Evolutionary conservation across 2,888 invertebrate species (phyloP), one percentile per base, ranked within the genome.

Genomic region (Eupithecia vulgata): DNA sequence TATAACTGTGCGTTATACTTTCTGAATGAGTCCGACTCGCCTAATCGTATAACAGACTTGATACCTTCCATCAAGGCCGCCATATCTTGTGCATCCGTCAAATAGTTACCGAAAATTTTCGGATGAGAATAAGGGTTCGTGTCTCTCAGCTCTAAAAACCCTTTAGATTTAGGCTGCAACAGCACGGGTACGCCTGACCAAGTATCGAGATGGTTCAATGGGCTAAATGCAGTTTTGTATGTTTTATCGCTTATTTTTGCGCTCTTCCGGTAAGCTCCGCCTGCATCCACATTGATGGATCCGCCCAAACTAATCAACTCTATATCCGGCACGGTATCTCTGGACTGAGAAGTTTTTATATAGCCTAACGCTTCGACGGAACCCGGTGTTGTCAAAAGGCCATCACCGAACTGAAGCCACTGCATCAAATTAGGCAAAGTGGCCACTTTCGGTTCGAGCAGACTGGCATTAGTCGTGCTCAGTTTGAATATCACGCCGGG

Each of bases 121-220:
- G 98, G 98, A 83, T 96, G 95, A 2, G 97, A 96, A 69, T 95
- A 95, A 0, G 98, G 97, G 90, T 97, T 95, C n/a, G 95, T 95
- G 45, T 96, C 96, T 80, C 95, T 95, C 0, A 99, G 94, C 84
- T 95, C 95, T 0, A 98, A 85, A 12, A 95, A 95, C 0, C 98
- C 98, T 74, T 95, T 94, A 7, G 97, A 97, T 85, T 95, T 95
- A 0, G 98, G 98, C 80, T 97, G 95, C 69, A 97, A 95, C 21
- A 97, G 91, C 86, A 97, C 96, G 0, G 97, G 95, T 73, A 97
- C 93, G n/a, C 96, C 94, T 52, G 94, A 95, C 92, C 95, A 96
- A 48, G 95, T 95, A 92, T 94, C 97, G 85, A 79, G 82, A 7
- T 91, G 91, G 74, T 94, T 94, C 6, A 97, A 81, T 0, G 95